Conservation (phyloP, 2,113 vertebrate species). For the Rhegmatorhina hoffmannsi region DNA sequence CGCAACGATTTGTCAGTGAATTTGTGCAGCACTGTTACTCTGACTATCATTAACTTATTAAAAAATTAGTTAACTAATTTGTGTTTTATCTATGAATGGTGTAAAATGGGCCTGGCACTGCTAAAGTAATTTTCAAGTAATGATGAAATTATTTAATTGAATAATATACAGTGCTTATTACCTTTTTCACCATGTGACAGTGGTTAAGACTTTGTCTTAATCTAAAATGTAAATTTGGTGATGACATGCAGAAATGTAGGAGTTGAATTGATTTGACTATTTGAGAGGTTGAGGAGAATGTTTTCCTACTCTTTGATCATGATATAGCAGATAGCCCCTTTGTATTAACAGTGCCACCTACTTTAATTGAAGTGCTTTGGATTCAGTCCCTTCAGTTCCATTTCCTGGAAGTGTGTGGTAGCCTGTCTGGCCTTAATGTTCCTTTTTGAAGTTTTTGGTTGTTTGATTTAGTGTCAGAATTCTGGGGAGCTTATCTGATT, state of each 20-base stretch:
- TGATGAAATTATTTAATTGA: background rate
- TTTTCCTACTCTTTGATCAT: background rate
- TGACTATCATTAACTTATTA: background rate
- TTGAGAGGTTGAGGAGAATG: background rate
- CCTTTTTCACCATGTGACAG: background rate
- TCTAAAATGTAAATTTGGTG: slow-evolving; percentile 10
- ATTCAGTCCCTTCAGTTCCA: background rate
- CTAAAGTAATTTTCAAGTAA: slow-evolving; percentile 13
- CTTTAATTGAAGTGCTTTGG: background rate
- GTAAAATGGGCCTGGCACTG: background rate
- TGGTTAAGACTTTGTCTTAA: slow-evolving; percentile 3
- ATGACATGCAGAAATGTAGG: background rate
- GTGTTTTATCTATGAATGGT: background rate
- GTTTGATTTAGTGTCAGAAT: background rate
- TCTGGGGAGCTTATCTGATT: background rate
- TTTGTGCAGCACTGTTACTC: background rate
- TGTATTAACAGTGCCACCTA: background rate
- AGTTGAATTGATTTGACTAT: background rate
- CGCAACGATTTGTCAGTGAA: background rate
- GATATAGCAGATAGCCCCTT: background rate
- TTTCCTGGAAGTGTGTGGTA: background rate
- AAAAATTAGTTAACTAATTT: background rate
- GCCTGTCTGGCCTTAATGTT: background rate
- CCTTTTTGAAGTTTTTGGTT: background rate
- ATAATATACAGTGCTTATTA: background rate